Base-by-base conservation (phyloP, 2,888 invertebrate species). In the Apoderus coryli region DNA sequence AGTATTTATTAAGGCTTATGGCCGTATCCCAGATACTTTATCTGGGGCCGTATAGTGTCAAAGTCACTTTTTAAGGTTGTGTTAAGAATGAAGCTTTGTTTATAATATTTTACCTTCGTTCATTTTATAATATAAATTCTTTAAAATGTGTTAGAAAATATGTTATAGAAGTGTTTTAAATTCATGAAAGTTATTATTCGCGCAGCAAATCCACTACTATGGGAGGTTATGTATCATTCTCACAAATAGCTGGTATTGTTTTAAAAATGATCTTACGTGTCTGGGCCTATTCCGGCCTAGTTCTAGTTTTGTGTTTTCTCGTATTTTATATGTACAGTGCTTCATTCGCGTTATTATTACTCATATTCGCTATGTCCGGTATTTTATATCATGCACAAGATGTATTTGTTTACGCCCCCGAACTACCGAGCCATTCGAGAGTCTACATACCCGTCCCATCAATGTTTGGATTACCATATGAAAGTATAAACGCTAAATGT, bases 311-410 rank as follows among this genome's bases (percentile, higher is more conserved):
- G 30, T 75, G 82, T 53, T 67, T 85, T 46, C 53, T 86, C 40
- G 63, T 84, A 25, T 88, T 80, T 60, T 88, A 82, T 72, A 69
- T 80, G 44, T 82, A 81, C 56, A 88, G 88, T 31, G 76, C 79
- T 45, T 51, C 78, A 34, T 60, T 77, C 41, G 76, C 84, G 10
- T 67, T 81, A 40, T 56, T 69, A 19, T 65, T 85, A 31, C 66
- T 88, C 36, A 62, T 68, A 40, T 60, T 76, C 34, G 77, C 81
- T 30, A 58, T 76, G 25, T 65, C 78, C 84, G 86, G 77, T 35
- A 70, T 84, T 42, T 61, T 89, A 28, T 92, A 90, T 58, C 76
- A 76, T 53, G 78, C 78, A 31, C 86, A 90, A 58, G 92, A 88
- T 56, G 65, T 74, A 47, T 63, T 92, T 25, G 60, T 93, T 3